Evolutionary conservation across 2,113 vertebrate species (phyloP).

Genomic region (Apteryx owenii): DNA sequence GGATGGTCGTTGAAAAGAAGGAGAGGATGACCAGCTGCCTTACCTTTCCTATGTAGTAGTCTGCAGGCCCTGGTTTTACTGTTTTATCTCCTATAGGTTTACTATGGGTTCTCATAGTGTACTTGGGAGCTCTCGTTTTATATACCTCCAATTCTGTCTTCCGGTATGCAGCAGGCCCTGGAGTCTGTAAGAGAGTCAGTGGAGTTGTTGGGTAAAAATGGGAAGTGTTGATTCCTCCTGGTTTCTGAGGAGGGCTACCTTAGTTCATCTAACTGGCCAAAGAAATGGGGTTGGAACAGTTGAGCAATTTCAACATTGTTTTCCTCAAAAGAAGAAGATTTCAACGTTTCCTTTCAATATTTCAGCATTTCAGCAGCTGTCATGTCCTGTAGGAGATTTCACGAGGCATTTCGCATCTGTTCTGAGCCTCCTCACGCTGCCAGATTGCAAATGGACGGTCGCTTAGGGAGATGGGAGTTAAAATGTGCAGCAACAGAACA

Average conservation of each 20-base stretch:
- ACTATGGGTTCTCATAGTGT: conserved; percentile 51
- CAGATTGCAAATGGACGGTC: not conserved
- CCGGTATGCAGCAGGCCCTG: conserved; percentile 71
- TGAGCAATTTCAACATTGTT: not conserved
- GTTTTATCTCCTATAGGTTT: conserved; percentile 42
- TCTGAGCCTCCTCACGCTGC: not conserved
- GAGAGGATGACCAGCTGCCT: not conserved
- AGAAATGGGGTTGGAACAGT: not conserved
- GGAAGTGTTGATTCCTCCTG: not conserved
- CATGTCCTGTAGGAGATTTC: not conserved
- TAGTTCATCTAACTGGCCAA: not conserved
- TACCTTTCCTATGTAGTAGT: conserved; percentile 73
- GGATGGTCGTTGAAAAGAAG: not conserved
- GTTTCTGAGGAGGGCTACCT: not conserved
- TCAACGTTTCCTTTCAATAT: not conserved
- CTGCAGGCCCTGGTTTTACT: conserved; percentile 69
- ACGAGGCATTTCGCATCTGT: not conserved
- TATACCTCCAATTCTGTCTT: conserved; percentile 55
- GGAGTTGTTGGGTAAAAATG: not conserved
- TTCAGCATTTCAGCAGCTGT: not conserved
- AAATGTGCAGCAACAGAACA: not conserved
- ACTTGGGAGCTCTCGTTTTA: conserved; percentile 71
- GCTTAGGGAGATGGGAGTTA: not conserved
- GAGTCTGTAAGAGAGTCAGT: conserved; percentile 44
- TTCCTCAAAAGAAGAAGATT: not conserved